Evolutionary conservation across 2,797 vertebrate genomes (phyloP).

Genomic region (Chanos chanos): DNA sequence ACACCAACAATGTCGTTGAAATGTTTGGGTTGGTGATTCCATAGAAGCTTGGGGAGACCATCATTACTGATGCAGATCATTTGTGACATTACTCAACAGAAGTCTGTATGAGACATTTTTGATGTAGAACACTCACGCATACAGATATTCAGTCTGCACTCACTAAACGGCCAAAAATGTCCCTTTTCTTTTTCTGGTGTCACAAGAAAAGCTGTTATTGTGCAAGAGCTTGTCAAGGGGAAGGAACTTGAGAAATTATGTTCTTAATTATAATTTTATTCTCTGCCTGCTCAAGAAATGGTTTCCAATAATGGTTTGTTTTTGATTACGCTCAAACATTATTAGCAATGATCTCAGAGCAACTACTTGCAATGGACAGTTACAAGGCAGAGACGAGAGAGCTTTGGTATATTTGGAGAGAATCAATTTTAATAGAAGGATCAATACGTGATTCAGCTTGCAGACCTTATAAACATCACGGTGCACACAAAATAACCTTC

Average conservation of each 20-base stretch:
- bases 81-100: no score
- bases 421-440: conserved; percentile 66
- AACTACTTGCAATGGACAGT: conserved; percentile 28
- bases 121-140: no score
- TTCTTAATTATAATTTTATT: conserved; percentile 51
- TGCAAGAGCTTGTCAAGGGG: conserved; percentile 17
- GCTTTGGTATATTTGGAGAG: conserved; percentile 53
- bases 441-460: conserved; percentile 56
- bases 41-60: no score
- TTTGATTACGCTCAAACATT: conserved; percentile 57
- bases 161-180: no score
- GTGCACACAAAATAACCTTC: conserved; percentile 58
- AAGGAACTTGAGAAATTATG: conserved; percentile 34
- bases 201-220: no score
- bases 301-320: conserved; percentile 45
- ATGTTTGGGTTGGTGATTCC: no score
- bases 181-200: no score
- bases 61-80: no score
- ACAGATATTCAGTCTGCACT: no score
- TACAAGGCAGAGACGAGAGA: conserved; percentile 28
- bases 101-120: no score
- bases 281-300: conserved; percentile 36
- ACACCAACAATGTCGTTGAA: no score
- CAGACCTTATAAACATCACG: conserved; percentile 50
- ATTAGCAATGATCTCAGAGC: conserved; percentile 50